A percentile compares a stretch with the other conserved stretches of the same genome.
Conservation (phyloP, 37 sponge, comb jelly and placozoan species). For the Aplysina aerophoba region DNA sequence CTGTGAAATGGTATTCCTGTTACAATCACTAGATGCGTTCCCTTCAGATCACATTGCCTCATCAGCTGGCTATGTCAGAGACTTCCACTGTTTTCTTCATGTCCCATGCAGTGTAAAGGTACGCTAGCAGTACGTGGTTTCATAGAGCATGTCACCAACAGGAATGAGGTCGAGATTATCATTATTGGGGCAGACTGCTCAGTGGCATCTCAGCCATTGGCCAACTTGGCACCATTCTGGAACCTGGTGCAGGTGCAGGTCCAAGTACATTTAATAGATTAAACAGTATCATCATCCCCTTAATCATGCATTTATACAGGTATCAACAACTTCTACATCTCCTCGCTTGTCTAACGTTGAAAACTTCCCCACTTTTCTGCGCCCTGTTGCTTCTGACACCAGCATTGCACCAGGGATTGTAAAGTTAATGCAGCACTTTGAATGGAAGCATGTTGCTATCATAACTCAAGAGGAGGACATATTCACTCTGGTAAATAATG, state of each 20-base stretch:
- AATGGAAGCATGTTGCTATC: constrained; percentile 13
- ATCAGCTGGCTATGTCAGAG: too few species aligned
- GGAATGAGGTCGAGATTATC: neutral
- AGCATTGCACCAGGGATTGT: neutral
- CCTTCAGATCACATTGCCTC: too few species aligned
- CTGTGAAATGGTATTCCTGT: too few species aligned
- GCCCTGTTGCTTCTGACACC: constrained; percentile 9
- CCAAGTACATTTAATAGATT: too few species aligned
- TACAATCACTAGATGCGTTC: too few species aligned
- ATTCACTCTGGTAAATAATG: constrained; percentile 23
- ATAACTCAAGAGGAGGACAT: constrained; percentile 20
- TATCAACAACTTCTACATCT: constrained; percentile 41
- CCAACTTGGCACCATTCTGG: constrained; percentile 24
- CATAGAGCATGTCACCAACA: constrained; percentile 15
- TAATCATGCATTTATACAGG: constrained; percentile 32
- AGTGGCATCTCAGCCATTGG: constrained; percentile 33
- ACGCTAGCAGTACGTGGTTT: constrained; percentile 1
- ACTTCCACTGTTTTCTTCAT: too few species aligned
- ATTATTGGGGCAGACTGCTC: constrained; percentile 43
- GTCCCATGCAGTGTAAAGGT: constrained; percentile 1
- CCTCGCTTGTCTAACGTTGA: constrained; percentile 43
- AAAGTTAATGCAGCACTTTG: constrained; percentile 5
- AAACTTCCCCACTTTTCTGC: constrained; percentile 30
- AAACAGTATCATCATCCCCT: neutral
- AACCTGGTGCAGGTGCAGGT: constrained; percentile 26